phyloP scores from a whole-genome alignment of 1,140 invertebrate species.

The Eriosoma lanigerum region DNA sequence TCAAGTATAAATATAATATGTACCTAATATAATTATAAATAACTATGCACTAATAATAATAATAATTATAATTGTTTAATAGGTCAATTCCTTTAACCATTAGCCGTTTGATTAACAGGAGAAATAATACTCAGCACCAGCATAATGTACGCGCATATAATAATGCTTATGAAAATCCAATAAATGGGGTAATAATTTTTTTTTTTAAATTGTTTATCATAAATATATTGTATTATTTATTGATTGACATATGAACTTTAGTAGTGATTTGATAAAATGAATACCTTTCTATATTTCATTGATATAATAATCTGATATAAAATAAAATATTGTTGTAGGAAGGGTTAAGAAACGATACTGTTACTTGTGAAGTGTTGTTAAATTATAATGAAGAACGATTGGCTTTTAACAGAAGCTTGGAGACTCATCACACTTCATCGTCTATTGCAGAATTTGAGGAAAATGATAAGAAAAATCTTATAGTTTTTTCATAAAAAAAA shows the following conservation, averaged over 20 bases:
- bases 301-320: background rate
- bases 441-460: background rate
- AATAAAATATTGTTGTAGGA: conserved; percentile 8
- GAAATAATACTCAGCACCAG: conserved; percentile 20
- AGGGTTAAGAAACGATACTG: background rate
- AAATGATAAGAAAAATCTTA: conserved; percentile 39
- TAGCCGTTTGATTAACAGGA: background rate
- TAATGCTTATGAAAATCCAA: conserved; percentile 33
- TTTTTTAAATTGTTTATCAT: no score
- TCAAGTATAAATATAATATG: no score
- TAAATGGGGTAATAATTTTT: conserved; percentile 7
- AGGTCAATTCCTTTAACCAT: conserved; percentile 31
- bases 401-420: background rate
- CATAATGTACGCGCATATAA: background rate
- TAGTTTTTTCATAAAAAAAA: conserved; percentile 14
- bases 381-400: conserved; percentile 20
- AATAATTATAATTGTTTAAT: background rate
- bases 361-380: background rate
- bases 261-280: no score
- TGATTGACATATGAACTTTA: no score
- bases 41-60: no score
- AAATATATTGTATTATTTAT: no score
- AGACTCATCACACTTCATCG: background rate
- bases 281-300: no score
- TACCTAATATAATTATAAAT: background rate